Percentiles rank a stretch among this genome's conserved stretches.
These are phyloP conservation scores for Pandemis heparana DNA, from an alignment of 2,888 invertebrate genomes.

Conservation along the genomic window DNA sequence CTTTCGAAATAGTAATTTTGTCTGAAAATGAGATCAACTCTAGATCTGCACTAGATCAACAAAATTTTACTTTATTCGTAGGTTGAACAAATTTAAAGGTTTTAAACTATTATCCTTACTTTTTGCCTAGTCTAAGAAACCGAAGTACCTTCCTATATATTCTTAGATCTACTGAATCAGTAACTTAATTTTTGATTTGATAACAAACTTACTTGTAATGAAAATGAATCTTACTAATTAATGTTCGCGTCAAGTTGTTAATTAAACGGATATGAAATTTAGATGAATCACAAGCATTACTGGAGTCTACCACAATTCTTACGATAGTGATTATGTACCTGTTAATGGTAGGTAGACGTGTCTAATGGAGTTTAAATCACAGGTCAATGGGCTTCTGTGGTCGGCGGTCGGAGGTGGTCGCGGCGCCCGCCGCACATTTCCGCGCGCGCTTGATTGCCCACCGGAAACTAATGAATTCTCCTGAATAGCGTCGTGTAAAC, in stretches of 20 bases:
- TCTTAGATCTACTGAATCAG: too few relatives aligned
- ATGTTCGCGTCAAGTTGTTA: too few relatives aligned
- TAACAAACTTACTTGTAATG: not conserved
- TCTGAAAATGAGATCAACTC: too few relatives aligned
- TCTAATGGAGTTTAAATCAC: constrained; percentile 12
- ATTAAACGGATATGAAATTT: too few relatives aligned
- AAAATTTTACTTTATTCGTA: too few relatives aligned
- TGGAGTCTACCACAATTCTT: not conserved
- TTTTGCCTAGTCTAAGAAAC: too few relatives aligned
- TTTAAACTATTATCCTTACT: too few relatives aligned
- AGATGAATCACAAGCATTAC: not conserved
- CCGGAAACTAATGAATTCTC: constrained; percentile 26
- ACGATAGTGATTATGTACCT: not conserved
- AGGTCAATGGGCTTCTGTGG: constrained; percentile 20
- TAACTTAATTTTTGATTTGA: not conserved
- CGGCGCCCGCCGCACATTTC: constrained; percentile 34
- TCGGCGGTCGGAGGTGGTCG: constrained; percentile 9
- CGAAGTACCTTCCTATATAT: too few relatives aligned
- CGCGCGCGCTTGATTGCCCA: constrained; percentile 29
- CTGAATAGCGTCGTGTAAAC: constrained; percentile 15
- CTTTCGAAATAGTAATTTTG: not conserved
- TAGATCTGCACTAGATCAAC: too few relatives aligned
- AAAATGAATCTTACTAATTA: too few relatives aligned
- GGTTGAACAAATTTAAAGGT: too few relatives aligned
- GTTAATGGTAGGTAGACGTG: not conserved